Conservation (phyloP, 2,888 invertebrate genomes). For the Agrotis ipsilon region DNA sequence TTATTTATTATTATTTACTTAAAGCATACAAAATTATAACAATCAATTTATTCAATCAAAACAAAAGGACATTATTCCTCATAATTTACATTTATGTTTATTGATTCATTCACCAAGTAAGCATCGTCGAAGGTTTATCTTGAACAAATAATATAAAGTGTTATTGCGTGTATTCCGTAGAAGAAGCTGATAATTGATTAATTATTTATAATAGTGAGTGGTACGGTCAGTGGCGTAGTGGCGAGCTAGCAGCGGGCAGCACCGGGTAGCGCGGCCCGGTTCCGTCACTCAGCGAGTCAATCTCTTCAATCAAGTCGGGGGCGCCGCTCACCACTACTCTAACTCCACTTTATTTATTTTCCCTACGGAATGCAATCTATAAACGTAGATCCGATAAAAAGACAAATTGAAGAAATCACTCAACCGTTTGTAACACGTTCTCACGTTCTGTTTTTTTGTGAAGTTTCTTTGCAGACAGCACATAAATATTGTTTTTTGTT, state of each 20-base stretch:
- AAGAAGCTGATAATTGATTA: slow-evolving; percentile 1
- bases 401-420: slow-evolving; percentile 34
- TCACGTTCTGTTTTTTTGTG: slow-evolving; percentile 4
- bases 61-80: neutral
- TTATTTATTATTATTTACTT: no score
- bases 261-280: slow-evolving; percentile 1
- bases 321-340: slow-evolving; percentile 1
- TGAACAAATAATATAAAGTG: slow-evolving; percentile 2
- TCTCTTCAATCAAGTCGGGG: slow-evolving; percentile 15
- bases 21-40: neutral
- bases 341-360: slow-evolving; percentile 17
- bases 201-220: neutral
- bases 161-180: neutral
- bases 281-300: slow-evolving; percentile 25
- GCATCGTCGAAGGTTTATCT: neutral
- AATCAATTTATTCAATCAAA: neutral
- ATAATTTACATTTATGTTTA: neutral
- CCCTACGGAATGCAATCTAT: slow-evolving; percentile 26
- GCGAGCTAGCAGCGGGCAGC: no score
- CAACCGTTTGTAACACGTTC: neutral
- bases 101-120: neutral
- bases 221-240: no score
- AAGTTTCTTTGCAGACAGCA: slow-evolving; percentile 10
- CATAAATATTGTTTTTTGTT: neutral
- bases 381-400: slow-evolving; percentile 16